Evolutionary conservation across 2,888 invertebrate genomes (phyloP), one percentile per base, ranked within the genome.

Genomic region (Augochlorella aurata): DNA sequence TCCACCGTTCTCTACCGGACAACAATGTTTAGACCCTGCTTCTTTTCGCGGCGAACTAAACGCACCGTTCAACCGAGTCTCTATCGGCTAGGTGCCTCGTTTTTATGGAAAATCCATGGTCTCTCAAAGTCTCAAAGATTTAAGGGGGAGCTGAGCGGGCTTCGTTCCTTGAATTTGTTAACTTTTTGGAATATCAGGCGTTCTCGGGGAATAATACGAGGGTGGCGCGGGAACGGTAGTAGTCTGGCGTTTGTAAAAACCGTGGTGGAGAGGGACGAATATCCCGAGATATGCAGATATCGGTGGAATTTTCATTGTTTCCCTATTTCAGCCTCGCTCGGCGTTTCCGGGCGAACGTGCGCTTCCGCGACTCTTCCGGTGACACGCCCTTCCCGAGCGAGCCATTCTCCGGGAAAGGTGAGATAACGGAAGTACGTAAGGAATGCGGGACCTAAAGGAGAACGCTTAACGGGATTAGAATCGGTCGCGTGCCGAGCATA

Each of bases 401-500:
- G 69, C 65, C 70, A 79, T 79, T 70, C 77, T 18, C 68, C 29
- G 67, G 66, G 82, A 75, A 81, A 86, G 83, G 79, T 82, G 82
- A 87, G 87, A 86, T 88, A 90, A 86, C 87, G 83, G 79, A 85
- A 85, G 80, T 87, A 87, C 85, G 87, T 81, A 74, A 79, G 85
- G 87, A 89, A 87, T 87, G 87, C 74, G 72, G 79, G 67, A 77
- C 70, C 73, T 80, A 85, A 85, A 87, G 83, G 86, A 82, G 86
- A 88, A 82, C 84, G 76, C 83, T 87, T 85, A 87, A 87, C 83
- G 83, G 87, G 87, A 90, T 90, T 90, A 90, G 88, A 89, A 89
- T 89, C 90, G 85, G 87, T 88, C 87, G 89, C 89, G 88, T 88
- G 89, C 86, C 83, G 79, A 61, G 88, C 85, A 89, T 90, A 90